phyloP scores from a whole-genome alignment of 2,888 invertebrate genomes.

The Ditula angustiorana region DNA sequence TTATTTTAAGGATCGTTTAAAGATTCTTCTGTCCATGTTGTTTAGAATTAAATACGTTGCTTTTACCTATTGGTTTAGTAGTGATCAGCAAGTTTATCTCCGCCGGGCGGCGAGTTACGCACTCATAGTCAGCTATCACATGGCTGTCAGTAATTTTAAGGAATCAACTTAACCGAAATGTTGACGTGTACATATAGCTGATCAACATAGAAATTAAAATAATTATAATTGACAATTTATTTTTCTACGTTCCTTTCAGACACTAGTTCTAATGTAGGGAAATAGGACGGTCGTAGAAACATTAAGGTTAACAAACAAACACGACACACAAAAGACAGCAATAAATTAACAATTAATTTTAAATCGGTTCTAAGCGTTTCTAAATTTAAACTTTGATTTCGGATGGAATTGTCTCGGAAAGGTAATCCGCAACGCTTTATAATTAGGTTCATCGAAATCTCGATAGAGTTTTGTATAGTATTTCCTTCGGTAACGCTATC shows the following conservation, averaged over 20 bases:
- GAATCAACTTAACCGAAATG: constrained; percentile 78
- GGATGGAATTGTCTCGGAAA: constrained; percentile 62
- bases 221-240: constrained; percentile 83
- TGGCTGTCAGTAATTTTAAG: constrained; percentile 86
- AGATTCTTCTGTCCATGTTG: too few relatives aligned
- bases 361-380: constrained; percentile 42
- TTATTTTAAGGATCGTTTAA: too few relatives aligned
- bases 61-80: not conserved
- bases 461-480: constrained; percentile 73
- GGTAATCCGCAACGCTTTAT: constrained; percentile 84
- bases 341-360: constrained; percentile 30
- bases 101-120: constrained; percentile 73
- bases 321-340: constrained; percentile 33
- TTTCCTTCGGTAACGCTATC: constrained; percentile 68
- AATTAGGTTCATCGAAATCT: constrained; percentile 82
- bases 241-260: constrained; percentile 82
- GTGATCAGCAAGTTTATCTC: constrained; percentile 71
- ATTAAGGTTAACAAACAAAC: constrained; percentile 44
- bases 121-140: constrained; percentile 85
- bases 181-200: constrained; percentile 84
- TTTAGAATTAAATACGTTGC: not conserved
- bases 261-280: constrained; percentile 62
- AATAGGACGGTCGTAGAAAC: constrained; percentile 53
- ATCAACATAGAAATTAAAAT: constrained; percentile 82
- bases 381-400: constrained; percentile 65